phyloP scores from a whole-genome alignment of 2,888 invertebrate genomes.

The Horisme vitalbata region DNA sequence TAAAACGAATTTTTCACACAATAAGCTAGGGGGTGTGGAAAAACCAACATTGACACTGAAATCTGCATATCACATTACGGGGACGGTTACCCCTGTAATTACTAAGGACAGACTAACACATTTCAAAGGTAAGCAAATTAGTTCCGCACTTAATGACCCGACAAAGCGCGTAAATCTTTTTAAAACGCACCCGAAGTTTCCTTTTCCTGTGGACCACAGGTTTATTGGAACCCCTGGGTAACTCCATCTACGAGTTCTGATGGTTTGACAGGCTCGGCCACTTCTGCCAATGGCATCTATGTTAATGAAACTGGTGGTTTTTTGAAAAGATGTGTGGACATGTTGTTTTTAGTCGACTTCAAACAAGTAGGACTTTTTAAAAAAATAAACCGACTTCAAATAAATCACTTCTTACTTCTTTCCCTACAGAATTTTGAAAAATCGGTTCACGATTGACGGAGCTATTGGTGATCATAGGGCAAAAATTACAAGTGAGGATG shows the following conservation, averaged over 20 bases:
- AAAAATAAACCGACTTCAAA: no score
- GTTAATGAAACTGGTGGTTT: neutral
- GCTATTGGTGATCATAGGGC: no score
- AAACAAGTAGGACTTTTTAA: no score
- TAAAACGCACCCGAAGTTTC: conserved; percentile 76
- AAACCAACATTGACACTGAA: conserved; percentile 53
- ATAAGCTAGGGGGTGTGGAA: conserved; percentile 35
- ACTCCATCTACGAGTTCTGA: neutral
- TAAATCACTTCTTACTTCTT: no score
- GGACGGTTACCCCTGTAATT: conserved; percentile 71
- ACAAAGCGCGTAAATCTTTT: conserved; percentile 83
- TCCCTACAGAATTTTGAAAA: no score
- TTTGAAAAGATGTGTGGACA: no score
- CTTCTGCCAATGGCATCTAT: neutral
- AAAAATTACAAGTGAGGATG: no score
- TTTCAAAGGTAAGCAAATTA: conserved; percentile 83
- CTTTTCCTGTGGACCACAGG: conserved; percentile 52
- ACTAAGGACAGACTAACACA: conserved; percentile 77
- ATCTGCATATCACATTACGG: conserved; percentile 78
- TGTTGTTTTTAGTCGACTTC: no score
- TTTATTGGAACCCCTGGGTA: conserved; percentile 36
- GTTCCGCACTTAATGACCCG: conserved; percentile 82
- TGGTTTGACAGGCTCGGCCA: no score
- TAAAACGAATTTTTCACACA: conserved; percentile 25
- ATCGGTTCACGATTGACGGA: no score